These are phyloP conservation scores for Brienomyrus brachyistius DNA, from an alignment of 2,113 vertebrate species.

Conservation along the genomic window DNA sequence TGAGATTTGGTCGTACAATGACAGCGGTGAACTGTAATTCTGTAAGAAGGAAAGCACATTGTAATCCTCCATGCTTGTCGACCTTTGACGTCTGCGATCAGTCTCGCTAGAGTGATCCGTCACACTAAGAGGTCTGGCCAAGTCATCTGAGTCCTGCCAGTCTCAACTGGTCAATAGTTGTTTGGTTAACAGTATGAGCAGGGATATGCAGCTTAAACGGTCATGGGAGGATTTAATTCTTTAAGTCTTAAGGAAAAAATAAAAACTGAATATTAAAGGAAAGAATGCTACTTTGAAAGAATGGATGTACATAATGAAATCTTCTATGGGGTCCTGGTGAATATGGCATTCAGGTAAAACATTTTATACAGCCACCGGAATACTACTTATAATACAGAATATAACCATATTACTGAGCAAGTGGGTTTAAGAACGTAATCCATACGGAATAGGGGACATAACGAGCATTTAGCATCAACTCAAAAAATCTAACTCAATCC, in stretches of 20 bases:
- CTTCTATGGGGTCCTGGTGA: neutral
- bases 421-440: neutral
- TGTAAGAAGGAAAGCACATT: neutral
- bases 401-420: neutral
- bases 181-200: neutral
- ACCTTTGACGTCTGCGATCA: neutral
- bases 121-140: neutral
- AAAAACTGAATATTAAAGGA: neutral
- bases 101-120: neutral
- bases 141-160: neutral
- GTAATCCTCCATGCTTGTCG: neutral
- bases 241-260: neutral
- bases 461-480: neutral
- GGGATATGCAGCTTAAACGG: neutral
- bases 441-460: neutral
- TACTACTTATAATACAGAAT: neutral
- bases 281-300: neutral
- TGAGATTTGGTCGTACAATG: neutral
- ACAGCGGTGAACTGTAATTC: neutral
- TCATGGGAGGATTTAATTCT: neutral
- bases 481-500: neutral
- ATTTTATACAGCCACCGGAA: neutral
- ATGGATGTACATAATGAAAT: neutral
- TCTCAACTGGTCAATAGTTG: neutral
- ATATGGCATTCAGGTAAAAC: neutral